Evolutionary conservation across 2,888 invertebrate genomes (phyloP).

Genomic region (Macaria notata): DNA sequence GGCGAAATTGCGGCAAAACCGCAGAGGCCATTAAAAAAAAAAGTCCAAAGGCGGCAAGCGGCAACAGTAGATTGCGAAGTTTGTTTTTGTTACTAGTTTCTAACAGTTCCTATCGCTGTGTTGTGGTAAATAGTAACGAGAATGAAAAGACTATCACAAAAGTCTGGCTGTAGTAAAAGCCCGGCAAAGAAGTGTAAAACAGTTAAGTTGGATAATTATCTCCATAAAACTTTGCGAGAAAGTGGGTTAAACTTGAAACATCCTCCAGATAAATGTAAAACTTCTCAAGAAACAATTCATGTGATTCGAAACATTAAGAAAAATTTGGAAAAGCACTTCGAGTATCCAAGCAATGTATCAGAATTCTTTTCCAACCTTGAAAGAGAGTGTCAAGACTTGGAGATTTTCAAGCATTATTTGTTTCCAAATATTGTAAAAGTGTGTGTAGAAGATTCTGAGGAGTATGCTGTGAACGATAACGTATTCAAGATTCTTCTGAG

Average conservation of each 20-base stretch:
- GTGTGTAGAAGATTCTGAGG: slow-evolving; percentile 51
- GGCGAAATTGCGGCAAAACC: no score
- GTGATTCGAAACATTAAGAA: slow-evolving; percentile 68
- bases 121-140: slow-evolving; percentile 2
- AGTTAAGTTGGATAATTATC: slow-evolving; percentile 42
- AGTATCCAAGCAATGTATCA: slow-evolving; percentile 80
- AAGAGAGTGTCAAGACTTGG: slow-evolving; percentile 45
- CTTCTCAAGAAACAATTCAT: slow-evolving; percentile 66
- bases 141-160: slow-evolving; percentile 44
- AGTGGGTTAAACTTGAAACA: slow-evolving; percentile 59
- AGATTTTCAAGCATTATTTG: slow-evolving; percentile 58
- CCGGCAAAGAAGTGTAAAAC: slow-evolving; percentile 52
- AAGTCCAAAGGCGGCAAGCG: no score
- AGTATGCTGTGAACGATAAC: slow-evolving; percentile 75
- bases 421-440: slow-evolving; percentile 63
- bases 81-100: no score
- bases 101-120: background rate
- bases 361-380: slow-evolving; percentile 66
- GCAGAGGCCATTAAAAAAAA: no score
- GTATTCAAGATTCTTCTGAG: slow-evolving; percentile 84
- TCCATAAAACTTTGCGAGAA: slow-evolving; percentile 53
- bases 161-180: slow-evolving; percentile 32
- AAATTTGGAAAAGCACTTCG: slow-evolving; percentile 59
- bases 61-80: no score
- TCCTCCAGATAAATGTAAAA: slow-evolving; percentile 59